phyloP scores from a whole-genome alignment of 2,797 vertebrate species.

The Liasis olivaceus region DNA sequence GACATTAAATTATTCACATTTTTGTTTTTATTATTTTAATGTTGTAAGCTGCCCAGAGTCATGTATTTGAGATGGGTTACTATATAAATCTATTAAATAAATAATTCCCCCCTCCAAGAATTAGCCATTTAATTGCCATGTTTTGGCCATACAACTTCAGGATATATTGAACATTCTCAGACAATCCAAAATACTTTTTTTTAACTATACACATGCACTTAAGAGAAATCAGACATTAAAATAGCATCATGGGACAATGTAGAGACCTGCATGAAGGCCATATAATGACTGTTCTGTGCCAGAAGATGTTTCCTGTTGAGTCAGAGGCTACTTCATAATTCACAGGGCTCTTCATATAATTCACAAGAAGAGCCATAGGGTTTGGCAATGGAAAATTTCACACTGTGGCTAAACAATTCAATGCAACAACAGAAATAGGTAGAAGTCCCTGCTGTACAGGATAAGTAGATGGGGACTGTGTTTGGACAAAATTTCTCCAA shows the following conservation, averaged over 20 bases:
- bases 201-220: background rate
- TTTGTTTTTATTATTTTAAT: background rate
- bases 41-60: background rate
- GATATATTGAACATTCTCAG: background rate
- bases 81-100: background rate
- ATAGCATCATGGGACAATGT: background rate
- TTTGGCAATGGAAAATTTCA: conserved; percentile 15
- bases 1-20: background rate
- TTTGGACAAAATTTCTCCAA: background rate
- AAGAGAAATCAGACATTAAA: background rate
- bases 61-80: background rate
- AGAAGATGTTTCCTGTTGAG: conserved; percentile 7
- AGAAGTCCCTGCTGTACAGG: background rate
- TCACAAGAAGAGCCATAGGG: background rate
- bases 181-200: background rate
- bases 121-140: background rate
- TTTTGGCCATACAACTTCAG: background rate
- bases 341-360: conserved; percentile 3
- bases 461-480: background rate
- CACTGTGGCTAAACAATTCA: conserved; percentile 11
- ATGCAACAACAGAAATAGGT: background rate
- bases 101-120: background rate
- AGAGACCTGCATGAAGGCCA: background rate
- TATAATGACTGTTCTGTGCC: background rate
- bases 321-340: conserved; percentile 25